Evolutionary conservation across 1,140 invertebrate genomes (phyloP).

Genomic region (Portunus trituberculatus): DNA sequence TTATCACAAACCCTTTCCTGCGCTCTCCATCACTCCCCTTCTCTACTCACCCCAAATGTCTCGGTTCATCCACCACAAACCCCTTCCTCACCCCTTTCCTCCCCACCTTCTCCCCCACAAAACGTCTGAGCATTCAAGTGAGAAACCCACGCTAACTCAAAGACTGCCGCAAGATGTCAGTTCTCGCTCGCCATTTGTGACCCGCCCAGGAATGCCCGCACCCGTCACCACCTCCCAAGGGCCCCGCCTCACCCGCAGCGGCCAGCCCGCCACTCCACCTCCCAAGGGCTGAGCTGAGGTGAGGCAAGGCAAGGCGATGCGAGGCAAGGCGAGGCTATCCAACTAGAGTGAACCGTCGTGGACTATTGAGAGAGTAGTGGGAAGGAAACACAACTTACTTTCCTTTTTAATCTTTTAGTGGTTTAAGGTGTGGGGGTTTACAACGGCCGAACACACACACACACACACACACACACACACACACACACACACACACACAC

Average conservation of each 20-base stretch:
- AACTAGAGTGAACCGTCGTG: too few species aligned
- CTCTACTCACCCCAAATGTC: background rate
- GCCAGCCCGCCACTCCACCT: background rate
- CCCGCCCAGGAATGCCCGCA: background rate
- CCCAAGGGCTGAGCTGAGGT: background rate
- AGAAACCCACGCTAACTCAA: background rate
- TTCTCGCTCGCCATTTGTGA: background rate
- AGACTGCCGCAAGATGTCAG: background rate
- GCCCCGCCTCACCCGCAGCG: background rate
- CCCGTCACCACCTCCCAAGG: background rate
- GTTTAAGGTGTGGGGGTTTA: too few species aligned
- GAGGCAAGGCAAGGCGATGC: too few species aligned
- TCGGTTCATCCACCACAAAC: background rate
- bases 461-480: background rate
- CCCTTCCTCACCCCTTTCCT: background rate
- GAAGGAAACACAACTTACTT: too few species aligned
- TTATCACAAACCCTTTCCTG: too few species aligned
- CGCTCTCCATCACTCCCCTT: too few species aligned
- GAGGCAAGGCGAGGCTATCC: too few species aligned
- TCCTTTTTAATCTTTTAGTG: too few species aligned
- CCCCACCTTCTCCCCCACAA: background rate
- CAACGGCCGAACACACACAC: background rate
- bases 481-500: too few species aligned
- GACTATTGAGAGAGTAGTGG: too few species aligned
- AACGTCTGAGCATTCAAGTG: background rate